Conservation (phyloP, 2,113 vertebrate species). For the Grallaria varia region DNA sequence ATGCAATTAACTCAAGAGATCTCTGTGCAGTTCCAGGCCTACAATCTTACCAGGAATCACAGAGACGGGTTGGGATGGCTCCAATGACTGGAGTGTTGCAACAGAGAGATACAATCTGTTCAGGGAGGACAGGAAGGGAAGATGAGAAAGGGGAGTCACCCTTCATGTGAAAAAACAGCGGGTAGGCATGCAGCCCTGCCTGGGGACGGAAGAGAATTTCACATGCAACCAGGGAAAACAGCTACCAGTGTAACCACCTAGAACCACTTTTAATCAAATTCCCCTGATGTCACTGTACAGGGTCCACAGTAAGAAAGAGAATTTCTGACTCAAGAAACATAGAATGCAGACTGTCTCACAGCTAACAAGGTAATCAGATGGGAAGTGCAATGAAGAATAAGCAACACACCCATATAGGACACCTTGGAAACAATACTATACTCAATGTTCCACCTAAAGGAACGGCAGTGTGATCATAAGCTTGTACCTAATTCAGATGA, state of each 20-base stretch:
- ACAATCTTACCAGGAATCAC: background rate
- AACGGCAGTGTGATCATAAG: background rate
- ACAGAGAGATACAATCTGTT: background rate
- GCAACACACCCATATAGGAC: background rate
- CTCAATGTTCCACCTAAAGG: background rate
- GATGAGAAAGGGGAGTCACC: accelerated
- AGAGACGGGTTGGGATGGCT: background rate
- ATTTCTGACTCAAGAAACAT: background rate
- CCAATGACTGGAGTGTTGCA: background rate
- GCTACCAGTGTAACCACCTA: background rate
- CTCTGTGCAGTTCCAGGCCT: background rate
- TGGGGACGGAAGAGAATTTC: background rate
- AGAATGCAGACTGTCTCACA: background rate
- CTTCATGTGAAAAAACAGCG: background rate
- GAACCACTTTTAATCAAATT: background rate
- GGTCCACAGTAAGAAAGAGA: background rate
- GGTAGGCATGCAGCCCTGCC: background rate
- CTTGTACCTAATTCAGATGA: background rate
- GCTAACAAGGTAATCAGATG: background rate
- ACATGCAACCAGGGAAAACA: background rate
- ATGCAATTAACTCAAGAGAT: background rate
- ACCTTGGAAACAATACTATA: background rate
- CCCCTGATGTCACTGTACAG: background rate
- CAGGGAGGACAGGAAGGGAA: background rate
- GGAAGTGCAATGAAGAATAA: background rate